phyloP scores from a whole-genome alignment of 2,888 invertebrate species.

The Cheilosia vulpina region DNA sequence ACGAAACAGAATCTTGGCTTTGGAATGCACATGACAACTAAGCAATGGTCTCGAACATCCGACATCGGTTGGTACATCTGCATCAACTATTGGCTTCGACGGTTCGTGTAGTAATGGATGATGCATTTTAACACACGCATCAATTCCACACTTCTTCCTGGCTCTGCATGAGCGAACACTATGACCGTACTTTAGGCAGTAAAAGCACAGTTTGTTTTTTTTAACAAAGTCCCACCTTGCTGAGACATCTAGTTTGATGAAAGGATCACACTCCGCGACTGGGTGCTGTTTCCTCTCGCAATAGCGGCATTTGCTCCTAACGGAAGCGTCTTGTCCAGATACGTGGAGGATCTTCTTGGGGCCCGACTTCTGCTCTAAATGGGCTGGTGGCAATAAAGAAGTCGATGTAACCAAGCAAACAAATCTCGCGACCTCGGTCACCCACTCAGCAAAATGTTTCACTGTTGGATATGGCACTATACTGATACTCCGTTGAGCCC shows the following conservation, averaged over 20 bases:
- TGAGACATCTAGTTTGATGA: conserved; percentile 20
- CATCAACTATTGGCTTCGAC: background rate
- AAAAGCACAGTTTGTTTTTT: conserved; percentile 38
- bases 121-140: conserved; percentile 45
- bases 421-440: too few species aligned
- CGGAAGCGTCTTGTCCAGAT: background rate
- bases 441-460: too few species aligned
- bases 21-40: conserved; percentile 17
- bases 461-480: too few species aligned
- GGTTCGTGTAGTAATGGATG: conserved; percentile 45
- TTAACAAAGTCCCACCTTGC: conserved; percentile 49
- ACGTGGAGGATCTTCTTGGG: too few species aligned
- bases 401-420: too few species aligned
- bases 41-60: conserved; percentile 10
- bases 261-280: conserved; percentile 33
- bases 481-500: too few species aligned
- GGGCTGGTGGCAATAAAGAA: too few species aligned
- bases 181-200: conserved; percentile 42
- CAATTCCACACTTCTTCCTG: conserved; percentile 35
- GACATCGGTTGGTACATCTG: background rate
- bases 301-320: conserved; percentile 35
- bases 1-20: conserved; percentile 45
- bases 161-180: conserved; percentile 24
- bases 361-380: too few species aligned
- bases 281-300: conserved; percentile 35